A percentile compares a stretch with the other conserved stretches of the same genome.
These are phyloP conservation scores for Caenorhabditis angaria DNA, from an alignment of 2,888 invertebrate species.

Conservation along the genomic window DNA sequence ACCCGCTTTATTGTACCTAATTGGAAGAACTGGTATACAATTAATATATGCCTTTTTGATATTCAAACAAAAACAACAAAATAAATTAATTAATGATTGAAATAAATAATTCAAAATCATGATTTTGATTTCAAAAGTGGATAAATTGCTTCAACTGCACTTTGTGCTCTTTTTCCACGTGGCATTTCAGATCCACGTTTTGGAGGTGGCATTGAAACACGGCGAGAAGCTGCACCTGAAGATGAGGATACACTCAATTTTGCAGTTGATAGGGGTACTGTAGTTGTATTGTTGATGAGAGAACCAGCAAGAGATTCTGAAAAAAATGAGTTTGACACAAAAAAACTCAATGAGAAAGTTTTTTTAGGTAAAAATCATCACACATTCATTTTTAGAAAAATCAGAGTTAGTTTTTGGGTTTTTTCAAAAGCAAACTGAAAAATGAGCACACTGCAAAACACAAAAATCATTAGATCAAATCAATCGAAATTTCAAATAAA, in stretches of 20 bases:
- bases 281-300: conserved; percentile 13
- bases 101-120: background rate
- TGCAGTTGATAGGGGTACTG: conserved; percentile 9
- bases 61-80: background rate
- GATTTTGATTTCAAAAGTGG: conserved; percentile 13
- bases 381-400: background rate
- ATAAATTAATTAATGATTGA: background rate
- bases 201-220: conserved; percentile 28
- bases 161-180: conserved; percentile 21
- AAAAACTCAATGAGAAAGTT: background rate
- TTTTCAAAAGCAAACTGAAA: background rate
- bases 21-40: background rate
- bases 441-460: background rate
- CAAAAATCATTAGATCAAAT: background rate
- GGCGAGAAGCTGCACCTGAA: conserved; percentile 16
- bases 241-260: conserved; percentile 32
- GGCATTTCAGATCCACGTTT: conserved; percentile 26
- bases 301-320: conserved; percentile 40
- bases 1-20: conserved; percentile 2
- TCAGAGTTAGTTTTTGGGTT: background rate
- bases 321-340: conserved; percentile 2
- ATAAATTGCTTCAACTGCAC: conserved; percentile 33
- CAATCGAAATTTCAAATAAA: background rate
- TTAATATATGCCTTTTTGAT: background rate
- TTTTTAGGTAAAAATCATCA: background rate